These are phyloP conservation scores for Propithecus deckenii DNA, from an alignment of 2,797 vertebrate genomes.

Conservation along the genomic window DNA sequence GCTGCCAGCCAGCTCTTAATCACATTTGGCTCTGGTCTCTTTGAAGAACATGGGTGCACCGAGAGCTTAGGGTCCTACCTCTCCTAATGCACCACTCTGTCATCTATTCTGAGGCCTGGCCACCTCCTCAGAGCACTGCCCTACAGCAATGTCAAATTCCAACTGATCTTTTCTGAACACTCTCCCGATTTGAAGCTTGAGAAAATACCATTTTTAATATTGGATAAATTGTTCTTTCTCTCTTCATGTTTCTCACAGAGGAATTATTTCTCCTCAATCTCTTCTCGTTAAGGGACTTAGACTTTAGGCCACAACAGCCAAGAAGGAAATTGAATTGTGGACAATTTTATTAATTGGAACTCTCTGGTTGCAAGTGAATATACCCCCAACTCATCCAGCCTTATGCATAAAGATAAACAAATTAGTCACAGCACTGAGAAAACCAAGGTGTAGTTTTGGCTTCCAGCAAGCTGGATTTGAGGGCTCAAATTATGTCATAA, in stretches of 20 bases:
- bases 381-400: not conserved
- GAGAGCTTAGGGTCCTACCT: not conserved
- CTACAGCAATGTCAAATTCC: not conserved
- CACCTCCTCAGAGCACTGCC: not conserved
- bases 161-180: not conserved
- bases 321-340: not conserved
- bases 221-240: not conserved
- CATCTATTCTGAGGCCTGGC: not conserved
- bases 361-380: not conserved
- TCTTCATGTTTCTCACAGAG: not conserved
- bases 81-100: not conserved
- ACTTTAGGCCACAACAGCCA: not conserved
- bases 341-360: not conserved
- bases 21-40: not conserved
- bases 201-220: not conserved
- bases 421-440: not conserved
- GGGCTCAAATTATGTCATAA: not conserved
- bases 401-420: not conserved
- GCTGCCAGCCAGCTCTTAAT: not conserved
- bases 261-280: not conserved
- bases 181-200: not conserved
- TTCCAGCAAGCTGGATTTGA: not conserved
- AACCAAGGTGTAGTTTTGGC: not conserved
- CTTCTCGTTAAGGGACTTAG: not conserved
- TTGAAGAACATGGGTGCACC: not conserved